Base-by-base conservation (phyloP, 2,797 vertebrate genomes). In the Sparus aurata region DNA sequence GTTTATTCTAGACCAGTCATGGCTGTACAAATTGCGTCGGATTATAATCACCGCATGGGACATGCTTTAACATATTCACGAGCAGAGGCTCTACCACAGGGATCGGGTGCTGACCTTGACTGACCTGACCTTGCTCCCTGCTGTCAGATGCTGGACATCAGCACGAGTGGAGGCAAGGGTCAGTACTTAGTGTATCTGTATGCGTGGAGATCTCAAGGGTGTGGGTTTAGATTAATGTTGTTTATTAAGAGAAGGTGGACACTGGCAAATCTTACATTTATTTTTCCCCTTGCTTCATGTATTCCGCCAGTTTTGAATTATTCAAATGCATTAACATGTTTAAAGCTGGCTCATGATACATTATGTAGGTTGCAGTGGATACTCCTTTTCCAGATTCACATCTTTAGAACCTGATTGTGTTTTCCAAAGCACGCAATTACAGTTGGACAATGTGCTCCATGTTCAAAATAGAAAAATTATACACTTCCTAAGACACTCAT, bases 301-400 rank as follows among this genome's bases (percentile, higher is more conserved):
- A 69, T 80, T 82, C 55, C 89, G 55, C 80, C 82, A 89, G 69
- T 63, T 66, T 58, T 90, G 77, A 93, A 91, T 92, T 84, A 91
- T 91, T 91, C 80, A 93, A 68, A 71, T 23, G 53, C 72, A 92
- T 91, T 86, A 84, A 79, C 71, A 87, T 74, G 69, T 54, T 87
- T 85, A 81, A 87, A 82, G 63, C 66, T 64, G 76, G 63, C 73
- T 87, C 85, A 87, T 89, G 80, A 86, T 84, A 79, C 64, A 86
- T 80, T 83, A 86, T 73, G 79, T 59, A 87, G 45, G 66, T 49
- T 16, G 38, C 69, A 68, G 46, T 46, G 72, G 67, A 69, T 10
- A 62, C 43, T 80, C 22, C 13, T 68, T 70, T 82, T 69, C 68
- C 41, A 85, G 55, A 72, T 50, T 45, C 58, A 53, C 45, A 75